A percentile compares a stretch with the other conserved stretches of the same genome.
Conservation (phyloP, 2,888 invertebrate genomes). For the Lysandra coridon region DNA sequence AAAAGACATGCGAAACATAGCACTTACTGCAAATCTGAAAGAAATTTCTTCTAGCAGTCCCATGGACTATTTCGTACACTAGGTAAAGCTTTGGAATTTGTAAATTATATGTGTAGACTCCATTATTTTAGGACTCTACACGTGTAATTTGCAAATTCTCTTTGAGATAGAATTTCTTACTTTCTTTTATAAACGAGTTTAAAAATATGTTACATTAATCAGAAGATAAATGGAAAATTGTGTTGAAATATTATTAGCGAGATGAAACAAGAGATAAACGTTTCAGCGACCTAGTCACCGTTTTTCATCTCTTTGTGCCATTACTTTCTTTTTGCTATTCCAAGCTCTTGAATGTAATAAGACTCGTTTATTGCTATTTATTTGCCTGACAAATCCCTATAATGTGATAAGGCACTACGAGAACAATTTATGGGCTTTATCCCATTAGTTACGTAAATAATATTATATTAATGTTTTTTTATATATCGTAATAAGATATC, state of each 20-base stretch:
- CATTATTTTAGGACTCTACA: no score
- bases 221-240: background rate
- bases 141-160: no score
- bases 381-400: conserved; percentile 19
- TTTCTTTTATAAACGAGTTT: no score
- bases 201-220: conserved; percentile 34
- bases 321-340: background rate
- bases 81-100: no score
- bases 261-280: background rate
- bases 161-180: no score
- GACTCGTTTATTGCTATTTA: conserved; percentile 17
- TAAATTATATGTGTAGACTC: no score
- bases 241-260: no score
- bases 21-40: no score
- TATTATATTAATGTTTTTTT: background rate
- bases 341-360: conserved; percentile 3
- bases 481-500: background rate
- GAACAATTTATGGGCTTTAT: background rate
- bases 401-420: background rate
- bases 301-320: conserved; percentile 13
- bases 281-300: background rate
- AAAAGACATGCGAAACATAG: no score
- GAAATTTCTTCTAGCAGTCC: no score
- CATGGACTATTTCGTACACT: no score
- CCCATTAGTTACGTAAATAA: background rate